Base-by-base conservation (phyloP, 2,888 invertebrate genomes). In the Nephrotoma flavescens region DNA sequence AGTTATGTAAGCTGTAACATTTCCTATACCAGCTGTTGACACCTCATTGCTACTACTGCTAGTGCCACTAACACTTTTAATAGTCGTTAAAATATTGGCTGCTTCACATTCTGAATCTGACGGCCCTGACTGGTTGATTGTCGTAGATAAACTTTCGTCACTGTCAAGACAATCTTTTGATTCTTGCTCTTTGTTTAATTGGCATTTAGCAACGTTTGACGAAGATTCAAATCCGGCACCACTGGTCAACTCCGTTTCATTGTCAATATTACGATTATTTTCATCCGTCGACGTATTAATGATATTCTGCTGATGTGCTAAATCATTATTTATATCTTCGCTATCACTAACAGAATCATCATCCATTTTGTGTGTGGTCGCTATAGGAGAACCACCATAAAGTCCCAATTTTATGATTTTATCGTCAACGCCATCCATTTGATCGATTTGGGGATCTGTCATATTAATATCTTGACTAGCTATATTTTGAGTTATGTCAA, bases 21-120 rank as follows among this genome's bases (percentile, higher is more conserved):
- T 44, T 85, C 83, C 86, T 52, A 11, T 45, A 86, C 84, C 15
- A 15, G 15, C 52, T n/a, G n/a, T 15, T 52, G 31, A 31, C 31
- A 86, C 31, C 42, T 83, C 47, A 85, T 86, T 86, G 45, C 71
- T 86, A 52, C 86, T 86, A 45, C 31, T 47, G 52, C 86, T 12
- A 86, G 5, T 45, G 12, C 84, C 42, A 9, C 42, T 84, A 12
- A 42, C 90, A 41, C 90, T 89, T 88, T 91, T 91, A 9, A 91
- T 91, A 9, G 89, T 90, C 4, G 91, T 91, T 42, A 91, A 88
- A 87, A 91, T 91, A 86, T 90, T 90, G 3, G 91, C 91, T 9
- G 90, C 91, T 88, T 91, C 91, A 4, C 91, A 90, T 87, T 91
- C 91, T 0, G 90, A 90, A 87, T 89, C 87, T 31, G 89, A 90